A percentile compares a stretch with the other conserved stretches of the same genome.
Conservation (phyloP, 2,888 invertebrate species). For the Rhopalosiphum nymphaeae region DNA sequence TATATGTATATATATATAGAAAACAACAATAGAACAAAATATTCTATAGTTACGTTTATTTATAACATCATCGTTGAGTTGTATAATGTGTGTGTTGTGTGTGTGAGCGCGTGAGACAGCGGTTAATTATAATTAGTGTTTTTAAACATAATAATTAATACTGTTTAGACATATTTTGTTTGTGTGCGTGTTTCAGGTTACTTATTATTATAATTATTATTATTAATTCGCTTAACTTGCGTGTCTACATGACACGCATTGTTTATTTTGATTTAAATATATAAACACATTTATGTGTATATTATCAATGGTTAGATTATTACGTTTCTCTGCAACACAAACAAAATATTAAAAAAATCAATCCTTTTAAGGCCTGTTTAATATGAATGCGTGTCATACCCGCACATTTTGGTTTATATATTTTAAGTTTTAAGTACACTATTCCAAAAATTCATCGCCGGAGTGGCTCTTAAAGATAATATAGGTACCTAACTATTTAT, state of each 20-base stretch:
- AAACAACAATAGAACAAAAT: neutral
- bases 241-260: neutral
- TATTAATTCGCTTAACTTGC: neutral
- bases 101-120: neutral
- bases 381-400: neutral
- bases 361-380: neutral
- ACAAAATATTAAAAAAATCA: neutral
- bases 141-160: slow-evolving; percentile 1
- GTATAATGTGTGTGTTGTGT: neutral
- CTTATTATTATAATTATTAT: neutral
- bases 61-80: neutral
- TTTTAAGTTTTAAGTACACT: neutral
- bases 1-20: neutral
- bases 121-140: neutral
- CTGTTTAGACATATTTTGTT: neutral
- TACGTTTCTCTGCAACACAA: neutral
- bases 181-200: slow-evolving; percentile 6
- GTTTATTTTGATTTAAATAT: slow-evolving; percentile 16
- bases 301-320: neutral
- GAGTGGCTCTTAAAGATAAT: neutral
- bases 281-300: neutral
- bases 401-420: neutral
- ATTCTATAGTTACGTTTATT: neutral
- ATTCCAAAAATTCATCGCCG: neutral
- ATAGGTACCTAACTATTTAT: neutral